phyloP scores from a whole-genome alignment of 2,797 vertebrate genomes.

The Mormyrops attenuatus region DNA sequence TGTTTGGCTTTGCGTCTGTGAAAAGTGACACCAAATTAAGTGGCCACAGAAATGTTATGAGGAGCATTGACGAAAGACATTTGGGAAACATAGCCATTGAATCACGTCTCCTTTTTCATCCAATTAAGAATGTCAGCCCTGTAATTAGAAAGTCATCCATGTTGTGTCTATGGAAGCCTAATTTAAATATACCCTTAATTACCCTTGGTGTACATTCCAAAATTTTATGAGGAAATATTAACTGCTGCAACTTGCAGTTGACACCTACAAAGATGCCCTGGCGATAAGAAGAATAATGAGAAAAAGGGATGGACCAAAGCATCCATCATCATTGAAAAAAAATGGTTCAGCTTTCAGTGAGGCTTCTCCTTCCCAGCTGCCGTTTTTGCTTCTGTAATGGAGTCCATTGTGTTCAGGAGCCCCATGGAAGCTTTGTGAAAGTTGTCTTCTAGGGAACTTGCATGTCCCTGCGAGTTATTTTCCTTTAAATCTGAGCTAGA shows the following conservation, averaged over 20 bases:
- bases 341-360: background rate
- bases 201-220: background rate
- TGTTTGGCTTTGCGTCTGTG: constrained; percentile 44
- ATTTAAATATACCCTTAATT: background rate
- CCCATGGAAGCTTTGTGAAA: background rate
- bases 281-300: background rate
- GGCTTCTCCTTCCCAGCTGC: background rate
- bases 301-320: background rate
- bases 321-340: background rate
- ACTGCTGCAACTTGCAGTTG: background rate
- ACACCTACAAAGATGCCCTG: background rate
- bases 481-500: no score
- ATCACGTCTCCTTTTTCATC: constrained; percentile 26
- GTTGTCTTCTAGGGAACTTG: background rate
- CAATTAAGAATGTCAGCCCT: background rate
- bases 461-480: background rate
- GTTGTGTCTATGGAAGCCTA: background rate
- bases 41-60: constrained; percentile 36
- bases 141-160: constrained; percentile 13
- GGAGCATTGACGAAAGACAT: constrained; percentile 32
- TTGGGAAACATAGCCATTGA: constrained; percentile 30
- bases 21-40: constrained; percentile 38
- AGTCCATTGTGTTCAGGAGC: background rate
- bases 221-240: background rate
- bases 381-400: background rate